Percentiles rank a stretch among this genome's conserved stretches.
phyloP scores from a whole-genome alignment of 2,113 vertebrate species.

The Raphicerus campestris region DNA sequence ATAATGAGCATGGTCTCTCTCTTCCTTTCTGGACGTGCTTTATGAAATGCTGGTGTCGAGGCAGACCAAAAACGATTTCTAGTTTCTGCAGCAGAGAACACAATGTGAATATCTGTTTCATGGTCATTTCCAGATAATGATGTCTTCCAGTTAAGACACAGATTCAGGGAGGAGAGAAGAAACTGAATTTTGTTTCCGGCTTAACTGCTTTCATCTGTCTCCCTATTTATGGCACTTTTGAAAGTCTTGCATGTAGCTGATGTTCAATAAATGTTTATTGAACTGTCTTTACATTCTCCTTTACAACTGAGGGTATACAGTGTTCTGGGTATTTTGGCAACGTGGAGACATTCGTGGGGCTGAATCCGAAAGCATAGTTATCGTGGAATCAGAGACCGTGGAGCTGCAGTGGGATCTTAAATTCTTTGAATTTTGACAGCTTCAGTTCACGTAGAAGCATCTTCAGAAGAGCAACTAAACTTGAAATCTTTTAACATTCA shows the following conservation, averaged over 20 bases:
- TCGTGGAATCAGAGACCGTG: background rate
- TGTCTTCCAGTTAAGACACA: background rate
- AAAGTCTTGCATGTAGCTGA: background rate
- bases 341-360: background rate
- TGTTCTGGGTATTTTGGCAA: background rate
- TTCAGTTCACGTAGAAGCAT: background rate
- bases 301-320: background rate
- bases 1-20: background rate
- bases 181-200: background rate
- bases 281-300: background rate
- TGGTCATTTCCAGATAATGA: slow-evolving; percentile 20
- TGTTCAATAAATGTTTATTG: background rate
- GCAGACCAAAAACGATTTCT: slow-evolving; percentile 37
- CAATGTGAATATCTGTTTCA: background rate
- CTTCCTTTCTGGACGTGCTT: background rate
- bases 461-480: background rate
- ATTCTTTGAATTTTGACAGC: background rate
- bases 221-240: background rate
- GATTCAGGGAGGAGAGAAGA: background rate
- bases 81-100: background rate
- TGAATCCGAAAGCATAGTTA: background rate
- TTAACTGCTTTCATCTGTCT: background rate
- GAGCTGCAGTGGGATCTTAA: background rate
- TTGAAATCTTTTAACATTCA: background rate
- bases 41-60: background rate